Evolutionary conservation across 1,140 invertebrate species (phyloP).

Genomic region (Antheraea pernyi): DNA sequence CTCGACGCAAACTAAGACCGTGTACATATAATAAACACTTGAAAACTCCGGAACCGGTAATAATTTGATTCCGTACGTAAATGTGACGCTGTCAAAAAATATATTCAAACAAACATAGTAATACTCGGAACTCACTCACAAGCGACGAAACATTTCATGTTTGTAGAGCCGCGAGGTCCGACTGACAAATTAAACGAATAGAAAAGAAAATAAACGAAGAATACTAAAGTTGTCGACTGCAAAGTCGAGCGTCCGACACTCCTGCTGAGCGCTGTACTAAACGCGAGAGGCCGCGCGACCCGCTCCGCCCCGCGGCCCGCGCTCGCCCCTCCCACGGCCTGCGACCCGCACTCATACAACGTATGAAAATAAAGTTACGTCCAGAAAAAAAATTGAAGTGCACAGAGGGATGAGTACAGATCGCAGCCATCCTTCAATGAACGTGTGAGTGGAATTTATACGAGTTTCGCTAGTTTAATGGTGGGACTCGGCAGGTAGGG

Average conservation of each 20-base stretch:
- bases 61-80: slow-evolving; percentile 67
- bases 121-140: slow-evolving; percentile 53
- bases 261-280: slow-evolving; percentile 76
- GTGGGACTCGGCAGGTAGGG: neutral
- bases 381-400: slow-evolving; percentile 40
- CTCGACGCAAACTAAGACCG: slow-evolving; percentile 67
- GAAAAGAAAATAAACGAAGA: slow-evolving; percentile 79
- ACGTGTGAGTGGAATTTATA: slow-evolving; percentile 32
- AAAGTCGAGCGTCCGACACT: slow-evolving; percentile 74
- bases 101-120: slow-evolving; percentile 48
- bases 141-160: slow-evolving; percentile 49
- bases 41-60: slow-evolving; percentile 72
- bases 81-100: slow-evolving; percentile 71
- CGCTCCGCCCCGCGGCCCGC: slow-evolving; percentile 57
- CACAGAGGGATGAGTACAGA: slow-evolving; percentile 36
- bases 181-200: slow-evolving; percentile 75
- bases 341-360: slow-evolving; percentile 56
- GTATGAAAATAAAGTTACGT: slow-evolving; percentile 54
- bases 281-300: slow-evolving; percentile 71
- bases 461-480: slow-evolving; percentile 28
- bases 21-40: slow-evolving; percentile 69
- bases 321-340: slow-evolving; percentile 52
- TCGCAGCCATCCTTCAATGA: slow-evolving; percentile 26
- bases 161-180: slow-evolving; percentile 43
- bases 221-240: slow-evolving; percentile 73